Conservation (phyloP, 2,113 vertebrate genomes). For the Triplophysa rosa region DNA sequence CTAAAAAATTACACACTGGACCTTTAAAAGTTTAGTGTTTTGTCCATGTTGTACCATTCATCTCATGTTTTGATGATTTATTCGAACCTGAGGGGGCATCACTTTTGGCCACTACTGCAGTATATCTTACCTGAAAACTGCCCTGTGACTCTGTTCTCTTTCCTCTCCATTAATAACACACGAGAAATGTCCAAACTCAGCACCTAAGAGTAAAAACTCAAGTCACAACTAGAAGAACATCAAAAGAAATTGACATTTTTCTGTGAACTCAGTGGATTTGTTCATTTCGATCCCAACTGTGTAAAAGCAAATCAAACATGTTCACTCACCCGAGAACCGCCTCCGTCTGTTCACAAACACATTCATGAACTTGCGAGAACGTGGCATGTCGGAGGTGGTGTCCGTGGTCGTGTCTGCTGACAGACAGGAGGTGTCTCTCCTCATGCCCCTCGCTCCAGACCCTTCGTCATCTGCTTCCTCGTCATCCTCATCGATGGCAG, state of each 20-base stretch:
- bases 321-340: conserved; percentile 78
- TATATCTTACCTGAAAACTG: conserved; percentile 76
- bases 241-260: neutral
- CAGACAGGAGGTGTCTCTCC: conserved; percentile 52
- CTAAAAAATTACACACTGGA: no score
- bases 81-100: no score
- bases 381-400: conserved; percentile 78
- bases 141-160: conserved; percentile 90
- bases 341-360: conserved; percentile 88
- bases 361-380: conserved; percentile 95
- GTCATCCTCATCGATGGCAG: conserved; percentile 78
- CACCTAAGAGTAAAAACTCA: conserved; percentile 73
- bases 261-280: neutral
- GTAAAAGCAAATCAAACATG: neutral
- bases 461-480: conserved; percentile 66
- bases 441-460: conserved; percentile 51
- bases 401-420: conserved; percentile 80
- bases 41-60: no score
- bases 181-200: conserved; percentile 91
- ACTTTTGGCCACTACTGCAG: no score
- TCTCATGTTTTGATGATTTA: no score
- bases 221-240: neutral
- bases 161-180: conserved; percentile 91
- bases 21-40: no score
- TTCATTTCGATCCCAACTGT: neutral